phyloP scores from a whole-genome alignment of 2,888 invertebrate genomes.

The Petrolisthes cinctipes region DNA sequence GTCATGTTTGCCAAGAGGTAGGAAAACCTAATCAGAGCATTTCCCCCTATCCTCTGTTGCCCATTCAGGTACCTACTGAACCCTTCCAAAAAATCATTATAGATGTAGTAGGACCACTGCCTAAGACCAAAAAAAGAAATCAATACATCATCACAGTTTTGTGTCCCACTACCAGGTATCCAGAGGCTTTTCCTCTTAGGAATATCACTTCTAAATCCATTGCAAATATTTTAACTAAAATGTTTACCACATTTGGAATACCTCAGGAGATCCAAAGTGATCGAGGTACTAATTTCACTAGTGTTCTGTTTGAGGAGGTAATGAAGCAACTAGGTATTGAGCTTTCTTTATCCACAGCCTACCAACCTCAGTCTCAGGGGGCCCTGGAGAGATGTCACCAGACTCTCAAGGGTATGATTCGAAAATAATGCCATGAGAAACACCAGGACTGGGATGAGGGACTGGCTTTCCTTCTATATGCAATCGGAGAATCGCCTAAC shows the following conservation, averaged over 20 bases:
- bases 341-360: too few species aligned
- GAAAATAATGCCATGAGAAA: too few species aligned
- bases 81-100: conserved; percentile 24
- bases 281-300: conserved; percentile 12
- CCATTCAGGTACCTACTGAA: background rate
- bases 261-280: too few species aligned
- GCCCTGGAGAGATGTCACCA: too few species aligned
- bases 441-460: too few species aligned
- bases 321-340: too few species aligned
- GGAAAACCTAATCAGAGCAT: background rate
- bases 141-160: conserved; percentile 28
- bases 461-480: too few species aligned
- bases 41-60: conserved; percentile 1
- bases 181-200: conserved; percentile 29
- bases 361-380: too few species aligned
- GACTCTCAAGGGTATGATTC: too few species aligned
- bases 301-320: too few species aligned
- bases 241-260: conserved; percentile 2
- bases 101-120: conserved; percentile 26
- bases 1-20: background rate
- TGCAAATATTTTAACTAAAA: background rate
- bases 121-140: conserved; percentile 6
- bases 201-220: conserved; percentile 13
- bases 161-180: conserved; percentile 26
- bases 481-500: too few species aligned